These are phyloP conservation scores for Nycticryphes semicollaris DNA, from an alignment of 2,113 vertebrate species.

Conservation along the genomic window DNA sequence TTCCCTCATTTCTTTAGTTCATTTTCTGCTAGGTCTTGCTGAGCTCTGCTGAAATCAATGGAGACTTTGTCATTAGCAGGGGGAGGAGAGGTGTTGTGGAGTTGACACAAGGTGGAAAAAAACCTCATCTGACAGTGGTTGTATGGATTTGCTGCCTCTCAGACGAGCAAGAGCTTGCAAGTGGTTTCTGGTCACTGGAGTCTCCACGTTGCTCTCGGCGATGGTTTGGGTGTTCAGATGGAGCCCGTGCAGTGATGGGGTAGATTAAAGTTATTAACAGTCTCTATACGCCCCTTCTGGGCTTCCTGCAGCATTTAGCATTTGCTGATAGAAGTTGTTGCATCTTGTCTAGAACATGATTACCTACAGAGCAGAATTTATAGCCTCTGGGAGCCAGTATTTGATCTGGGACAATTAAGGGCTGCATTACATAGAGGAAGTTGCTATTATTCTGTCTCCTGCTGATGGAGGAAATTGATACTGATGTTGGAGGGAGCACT, in stretches of 20 bases:
- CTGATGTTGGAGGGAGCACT: neutral
- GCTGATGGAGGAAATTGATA: constrained; percentile 36
- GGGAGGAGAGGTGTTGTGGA: neutral
- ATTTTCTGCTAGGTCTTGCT: neutral
- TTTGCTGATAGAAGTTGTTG: neutral
- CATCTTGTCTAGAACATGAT: neutral
- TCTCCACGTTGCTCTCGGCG: neutral
- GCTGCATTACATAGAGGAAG: neutral
- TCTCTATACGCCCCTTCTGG: neutral
- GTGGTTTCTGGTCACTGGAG: neutral
- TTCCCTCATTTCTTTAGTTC: neutral
- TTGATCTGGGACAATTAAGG: constrained; percentile 23
- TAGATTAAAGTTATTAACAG: neutral
- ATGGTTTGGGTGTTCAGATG: neutral
- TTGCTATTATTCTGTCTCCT: constrained; percentile 27
- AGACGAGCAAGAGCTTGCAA: neutral
- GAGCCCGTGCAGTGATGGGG: neutral
- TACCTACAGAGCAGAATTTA: constrained; percentile 1
- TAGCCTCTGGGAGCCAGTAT: neutral
- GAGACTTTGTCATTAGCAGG: neutral
- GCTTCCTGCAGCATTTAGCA: neutral
- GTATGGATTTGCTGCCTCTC: constrained; percentile 7
- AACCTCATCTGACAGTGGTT: neutral
- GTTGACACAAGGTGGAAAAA: rapidly evolving
- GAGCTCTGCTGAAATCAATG: neutral